A percentile compares a stretch with the other conserved stretches of the same genome.
Conservation (phyloP, 2,888 invertebrate genomes). For the Gonocerus acuteangulatus region DNA sequence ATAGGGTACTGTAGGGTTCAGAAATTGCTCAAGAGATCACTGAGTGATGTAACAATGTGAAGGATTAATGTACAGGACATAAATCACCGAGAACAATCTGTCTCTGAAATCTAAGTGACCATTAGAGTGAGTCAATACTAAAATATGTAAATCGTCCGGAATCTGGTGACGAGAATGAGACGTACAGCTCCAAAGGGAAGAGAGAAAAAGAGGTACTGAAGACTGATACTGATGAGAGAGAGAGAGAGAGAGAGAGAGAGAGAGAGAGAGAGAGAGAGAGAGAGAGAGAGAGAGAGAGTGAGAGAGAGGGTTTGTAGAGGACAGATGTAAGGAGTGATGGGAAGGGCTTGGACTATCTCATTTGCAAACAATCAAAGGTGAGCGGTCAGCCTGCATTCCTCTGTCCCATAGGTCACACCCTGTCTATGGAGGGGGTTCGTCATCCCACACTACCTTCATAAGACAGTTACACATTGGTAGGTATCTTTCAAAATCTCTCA, state of each 20-base stretch:
- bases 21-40: too few species aligned
- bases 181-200: neutral
- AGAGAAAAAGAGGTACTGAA: too few species aligned
- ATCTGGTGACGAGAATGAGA: neutral
- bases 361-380: conserved; percentile 23
- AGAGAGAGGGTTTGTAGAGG: neutral
- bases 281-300: too few species aligned
- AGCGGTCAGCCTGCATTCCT: conserved; percentile 21
- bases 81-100: neutral
- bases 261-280: too few species aligned
- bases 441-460: neutral
- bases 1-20: too few species aligned
- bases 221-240: too few species aligned
- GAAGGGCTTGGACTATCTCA: neutral
- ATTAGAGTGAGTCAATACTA: neutral
- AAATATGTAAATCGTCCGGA: neutral
- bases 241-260: too few species aligned
- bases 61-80: neutral
- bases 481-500: too few species aligned
- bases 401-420: conserved; percentile 16
- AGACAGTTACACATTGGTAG: too few species aligned
- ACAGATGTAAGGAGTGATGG: neutral
- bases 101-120: neutral
- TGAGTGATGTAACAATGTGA: too few species aligned
- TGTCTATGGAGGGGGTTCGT: neutral